phyloP scores from a whole-genome alignment of 1,140 invertebrate genomes.

The Ips typographus region DNA sequence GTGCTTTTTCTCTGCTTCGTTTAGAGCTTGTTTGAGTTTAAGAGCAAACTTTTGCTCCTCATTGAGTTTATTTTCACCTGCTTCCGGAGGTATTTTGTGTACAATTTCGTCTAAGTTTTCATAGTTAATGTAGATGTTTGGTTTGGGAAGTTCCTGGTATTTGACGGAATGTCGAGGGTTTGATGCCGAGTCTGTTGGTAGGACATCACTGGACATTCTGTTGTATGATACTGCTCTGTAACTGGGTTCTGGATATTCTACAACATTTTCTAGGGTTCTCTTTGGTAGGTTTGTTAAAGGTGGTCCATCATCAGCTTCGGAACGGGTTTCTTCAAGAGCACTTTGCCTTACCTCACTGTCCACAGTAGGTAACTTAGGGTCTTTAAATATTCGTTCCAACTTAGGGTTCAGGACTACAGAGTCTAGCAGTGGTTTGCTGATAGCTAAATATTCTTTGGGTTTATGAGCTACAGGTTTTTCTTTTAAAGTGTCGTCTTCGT shows the following conservation, averaged over 20 bases:
- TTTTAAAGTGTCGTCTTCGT: slow-evolving; percentile 39
- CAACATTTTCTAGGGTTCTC: slow-evolving; percentile 28
- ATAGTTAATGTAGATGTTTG: slow-evolving; percentile 33
- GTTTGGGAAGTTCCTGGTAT: slow-evolving; percentile 16
- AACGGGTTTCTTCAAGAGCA: slow-evolving; percentile 25
- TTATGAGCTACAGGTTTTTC: slow-evolving; percentile 43
- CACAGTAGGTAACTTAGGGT: slow-evolving; percentile 35
- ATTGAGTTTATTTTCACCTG: slow-evolving; percentile 35
- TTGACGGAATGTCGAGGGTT: slow-evolving; percentile 33
- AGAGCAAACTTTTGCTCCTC: slow-evolving; percentile 43
- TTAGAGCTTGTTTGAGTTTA: slow-evolving; percentile 38
- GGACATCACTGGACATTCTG: slow-evolving; percentile 30
- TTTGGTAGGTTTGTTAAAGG: slow-evolving; percentile 2
- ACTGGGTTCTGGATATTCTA: slow-evolving; percentile 25
- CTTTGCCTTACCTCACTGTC: slow-evolving; percentile 28
- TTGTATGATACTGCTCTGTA: slow-evolving; percentile 9
- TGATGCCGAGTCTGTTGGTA: slow-evolving; percentile 37
- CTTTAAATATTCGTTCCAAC: slow-evolving; percentile 38
- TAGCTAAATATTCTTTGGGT: slow-evolving; percentile 43
- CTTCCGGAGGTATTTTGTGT: slow-evolving; percentile 30
- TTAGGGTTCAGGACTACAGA: slow-evolving; percentile 46
- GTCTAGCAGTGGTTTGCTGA: slow-evolving; percentile 45
- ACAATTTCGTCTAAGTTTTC: slow-evolving; percentile 41
- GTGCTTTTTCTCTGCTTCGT: slow-evolving; percentile 39
- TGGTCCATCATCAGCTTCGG: slow-evolving; percentile 1